These are phyloP conservation scores for Melipona quadrifasciata DNA, from an alignment of 1,140 invertebrate genomes.

Conservation along the genomic window DNA sequence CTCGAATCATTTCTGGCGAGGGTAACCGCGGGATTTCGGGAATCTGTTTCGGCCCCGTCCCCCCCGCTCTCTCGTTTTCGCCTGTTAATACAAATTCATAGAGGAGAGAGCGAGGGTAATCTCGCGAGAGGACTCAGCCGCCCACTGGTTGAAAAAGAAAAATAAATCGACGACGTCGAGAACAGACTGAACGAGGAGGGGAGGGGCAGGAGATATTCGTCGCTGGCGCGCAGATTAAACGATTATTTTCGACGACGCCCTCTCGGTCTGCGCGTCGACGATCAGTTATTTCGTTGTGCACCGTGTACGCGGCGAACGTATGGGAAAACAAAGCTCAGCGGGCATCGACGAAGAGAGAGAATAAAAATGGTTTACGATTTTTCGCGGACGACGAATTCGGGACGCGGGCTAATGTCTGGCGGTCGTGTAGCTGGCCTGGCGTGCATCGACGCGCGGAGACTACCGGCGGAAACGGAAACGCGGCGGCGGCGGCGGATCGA, in stretches of 20 bases:
- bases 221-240: conserved; percentile 40
- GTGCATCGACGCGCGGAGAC: conserved; percentile 5
- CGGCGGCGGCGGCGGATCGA: no score
- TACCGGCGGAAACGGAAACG: conserved; percentile 29
- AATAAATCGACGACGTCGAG: neutral
- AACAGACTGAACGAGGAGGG: neutral
- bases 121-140: neutral
- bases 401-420: conserved; percentile 8
- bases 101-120: neutral
- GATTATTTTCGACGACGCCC: conserved; percentile 53
- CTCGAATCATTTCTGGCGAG: neutral
- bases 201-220: neutral
- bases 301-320: neutral
- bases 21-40: neutral
- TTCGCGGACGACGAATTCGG: conserved; percentile 60
- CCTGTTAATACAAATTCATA: conserved; percentile 6
- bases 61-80: neutral
- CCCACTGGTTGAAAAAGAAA: neutral
- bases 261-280: neutral
- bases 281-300: conserved; percentile 53
- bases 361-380: conserved; percentile 60
- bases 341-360: no score
- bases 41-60: neutral
- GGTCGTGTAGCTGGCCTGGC: neutral
- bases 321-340: no score